Conservation (phyloP, 2,888 invertebrate species). For the Drosophila vallismaia region DNA sequence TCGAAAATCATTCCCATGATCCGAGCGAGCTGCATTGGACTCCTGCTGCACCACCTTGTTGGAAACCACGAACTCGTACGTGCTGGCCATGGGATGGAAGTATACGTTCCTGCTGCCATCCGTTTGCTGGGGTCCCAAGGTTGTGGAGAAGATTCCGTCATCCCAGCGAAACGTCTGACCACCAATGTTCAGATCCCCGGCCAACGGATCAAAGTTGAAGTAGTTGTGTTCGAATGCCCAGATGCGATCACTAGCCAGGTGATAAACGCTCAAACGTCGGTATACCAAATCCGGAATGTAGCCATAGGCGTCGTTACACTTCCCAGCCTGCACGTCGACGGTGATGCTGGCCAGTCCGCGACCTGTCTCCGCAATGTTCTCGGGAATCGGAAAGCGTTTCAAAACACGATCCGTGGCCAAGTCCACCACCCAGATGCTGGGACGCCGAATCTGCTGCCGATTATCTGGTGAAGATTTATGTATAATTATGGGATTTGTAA, state of each 20-base stretch:
- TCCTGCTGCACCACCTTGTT: constrained; percentile 87
- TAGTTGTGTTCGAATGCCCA: constrained; percentile 91
- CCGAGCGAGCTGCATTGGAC: constrained; percentile 85
- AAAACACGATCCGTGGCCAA: constrained; percentile 87
- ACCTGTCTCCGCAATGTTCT: constrained; percentile 82
- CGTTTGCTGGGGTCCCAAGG: constrained; percentile 85
- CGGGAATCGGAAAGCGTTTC: constrained; percentile 85
- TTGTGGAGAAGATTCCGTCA: constrained; percentile 91
- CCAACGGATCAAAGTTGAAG: constrained; percentile 89
- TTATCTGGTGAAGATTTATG: constrained; percentile 62
- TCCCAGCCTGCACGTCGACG: constrained; percentile 86
- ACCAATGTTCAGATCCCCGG: constrained; percentile 88
- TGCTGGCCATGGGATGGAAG: constrained; percentile 91
- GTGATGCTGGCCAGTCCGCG: constrained; percentile 88
- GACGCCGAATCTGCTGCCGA: constrained; percentile 85
- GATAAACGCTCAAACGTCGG: constrained; percentile 83
- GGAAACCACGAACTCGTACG: constrained; percentile 88
- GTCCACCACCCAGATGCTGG: constrained; percentile 88
- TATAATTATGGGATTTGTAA: no score
- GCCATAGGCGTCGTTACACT: constrained; percentile 88
- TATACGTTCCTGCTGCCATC: constrained; percentile 87
- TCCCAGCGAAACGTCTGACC: constrained; percentile 91
- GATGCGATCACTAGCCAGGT: constrained; percentile 85
- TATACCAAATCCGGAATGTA: constrained; percentile 86
- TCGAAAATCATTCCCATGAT: constrained; percentile 86